Percentiles rank a stretch among this genome's conserved stretches.
These are phyloP conservation scores for Heteropelma amictum DNA, from an alignment of 2,888 invertebrate species.

Conservation along the genomic window DNA sequence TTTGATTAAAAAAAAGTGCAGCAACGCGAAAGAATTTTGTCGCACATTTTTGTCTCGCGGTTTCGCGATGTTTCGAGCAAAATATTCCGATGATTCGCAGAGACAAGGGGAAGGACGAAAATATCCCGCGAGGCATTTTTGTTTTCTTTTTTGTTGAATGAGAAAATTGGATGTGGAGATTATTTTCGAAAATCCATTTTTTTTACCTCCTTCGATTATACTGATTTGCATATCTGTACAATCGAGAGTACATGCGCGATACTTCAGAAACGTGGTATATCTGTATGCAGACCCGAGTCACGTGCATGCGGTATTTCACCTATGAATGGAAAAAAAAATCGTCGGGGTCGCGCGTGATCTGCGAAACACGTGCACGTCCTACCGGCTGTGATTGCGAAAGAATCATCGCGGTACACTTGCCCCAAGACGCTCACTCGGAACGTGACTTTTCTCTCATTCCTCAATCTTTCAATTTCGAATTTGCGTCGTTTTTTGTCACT, in stretches of 20 bases:
- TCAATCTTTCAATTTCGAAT: background rate
- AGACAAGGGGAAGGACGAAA: too few relatives aligned
- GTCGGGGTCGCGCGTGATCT: constrained; percentile 45
- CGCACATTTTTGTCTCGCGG: background rate
- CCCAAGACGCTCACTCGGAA: background rate
- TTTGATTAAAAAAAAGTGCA: too few relatives aligned
- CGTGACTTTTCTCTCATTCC: background rate
- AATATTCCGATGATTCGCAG: background rate
- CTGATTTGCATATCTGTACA: too few relatives aligned
- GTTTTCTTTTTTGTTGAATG: too few relatives aligned
- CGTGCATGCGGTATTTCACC: constrained; percentile 33
- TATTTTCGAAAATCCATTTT: too few relatives aligned
- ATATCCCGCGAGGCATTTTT: too few relatives aligned
- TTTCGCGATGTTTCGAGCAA: background rate
- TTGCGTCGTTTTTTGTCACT: background rate
- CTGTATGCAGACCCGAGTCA: constrained; percentile 6
- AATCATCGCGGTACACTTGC: background rate
- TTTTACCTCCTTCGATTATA: too few relatives aligned
- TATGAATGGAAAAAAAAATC: constrained; percentile 16
- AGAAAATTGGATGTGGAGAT: too few relatives aligned
- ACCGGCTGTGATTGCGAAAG: constrained; percentile 14
- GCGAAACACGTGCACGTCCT: constrained; percentile 53
- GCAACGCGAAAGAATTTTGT: background rate
- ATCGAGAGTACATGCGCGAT: constrained; percentile 5
- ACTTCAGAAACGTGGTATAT: background rate